Percentiles rank a stretch among this genome's conserved stretches.
Evolutionary conservation across 1,140 invertebrate species (phyloP).

Genomic region (Sesamia nonagrioides): DNA sequence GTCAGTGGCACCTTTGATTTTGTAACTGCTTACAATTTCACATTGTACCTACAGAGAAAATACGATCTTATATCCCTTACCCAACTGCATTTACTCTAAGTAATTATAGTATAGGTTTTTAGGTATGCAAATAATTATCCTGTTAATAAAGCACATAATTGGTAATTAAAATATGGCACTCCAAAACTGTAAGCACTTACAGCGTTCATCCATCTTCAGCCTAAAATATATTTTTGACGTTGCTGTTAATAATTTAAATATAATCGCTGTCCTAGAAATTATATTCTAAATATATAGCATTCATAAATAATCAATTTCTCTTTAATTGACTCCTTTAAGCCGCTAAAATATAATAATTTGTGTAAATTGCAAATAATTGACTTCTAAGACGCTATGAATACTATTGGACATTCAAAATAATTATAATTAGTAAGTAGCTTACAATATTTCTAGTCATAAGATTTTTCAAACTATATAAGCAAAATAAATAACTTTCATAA

Average conservation of each 20-base stretch:
- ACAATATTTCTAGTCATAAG: constrained; percentile 36
- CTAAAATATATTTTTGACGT: constrained; percentile 12
- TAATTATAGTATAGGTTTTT: constrained; percentile 21
- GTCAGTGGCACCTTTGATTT: constrained; percentile 79
- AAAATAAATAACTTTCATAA: constrained; percentile 23
- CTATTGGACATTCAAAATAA: constrained; percentile 40
- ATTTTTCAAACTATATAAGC: constrained; percentile 42
- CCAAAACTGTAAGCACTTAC: constrained; percentile 46
- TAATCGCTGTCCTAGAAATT: constrained; percentile 38
- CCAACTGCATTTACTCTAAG: not conserved
- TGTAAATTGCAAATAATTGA: constrained; percentile 58
- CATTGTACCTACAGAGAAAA: constrained; percentile 43
- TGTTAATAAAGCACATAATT: not conserved
- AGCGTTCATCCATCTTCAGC: constrained; percentile 15
- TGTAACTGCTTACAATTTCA: constrained; percentile 52
- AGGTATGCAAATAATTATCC: constrained; percentile 19
- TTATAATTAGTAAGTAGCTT: constrained; percentile 35
- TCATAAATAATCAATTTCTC: constrained; percentile 45
- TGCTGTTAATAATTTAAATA: constrained; percentile 19
- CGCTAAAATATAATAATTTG: constrained; percentile 41
- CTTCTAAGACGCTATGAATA: constrained; percentile 48
- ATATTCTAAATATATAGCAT: constrained; percentile 24
- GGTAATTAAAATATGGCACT: not conserved
- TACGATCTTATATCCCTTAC: constrained; percentile 30
- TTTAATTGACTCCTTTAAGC: constrained; percentile 47